These are phyloP conservation scores for Rhogogaster chlorosoma DNA, from an alignment of 2,888 invertebrate species.

Conservation along the genomic window DNA sequence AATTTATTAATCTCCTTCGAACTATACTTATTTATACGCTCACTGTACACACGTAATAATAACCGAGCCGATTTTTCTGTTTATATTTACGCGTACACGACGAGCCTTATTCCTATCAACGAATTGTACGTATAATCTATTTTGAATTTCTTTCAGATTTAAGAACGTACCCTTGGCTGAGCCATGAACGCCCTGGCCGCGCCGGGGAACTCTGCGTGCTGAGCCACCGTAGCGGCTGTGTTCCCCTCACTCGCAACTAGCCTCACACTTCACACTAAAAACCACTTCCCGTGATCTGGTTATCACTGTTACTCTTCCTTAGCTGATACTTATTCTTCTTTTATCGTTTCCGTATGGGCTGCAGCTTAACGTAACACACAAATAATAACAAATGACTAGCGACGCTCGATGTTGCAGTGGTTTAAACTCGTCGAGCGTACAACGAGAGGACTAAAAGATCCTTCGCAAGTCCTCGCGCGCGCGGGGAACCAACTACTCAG, in stretches of 20 bases:
- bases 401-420: not conserved
- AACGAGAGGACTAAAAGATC: not conserved
- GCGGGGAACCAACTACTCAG: not conserved
- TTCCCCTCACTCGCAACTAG: constrained; percentile 75
- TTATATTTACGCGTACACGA: not conserved
- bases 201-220: constrained; percentile 81
- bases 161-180: constrained; percentile 91
- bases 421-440: not conserved
- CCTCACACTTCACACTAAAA: constrained; percentile 68
- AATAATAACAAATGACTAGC: not conserved
- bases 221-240: constrained; percentile 80
- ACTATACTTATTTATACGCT: no score
- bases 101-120: no score
- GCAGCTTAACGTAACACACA: not conserved
- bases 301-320: not conserved
- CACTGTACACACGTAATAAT: no score
- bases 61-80: not conserved
- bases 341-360: not conserved
- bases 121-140: not conserved
- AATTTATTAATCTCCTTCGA: no score
- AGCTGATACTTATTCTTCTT: not conserved
- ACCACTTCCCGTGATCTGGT: not conserved
- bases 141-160: constrained; percentile 66
- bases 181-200: constrained; percentile 92
- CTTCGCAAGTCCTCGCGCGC: not conserved